Evolutionary conservation across 2,888 invertebrate genomes (phyloP), one percentile per base, ranked within the genome.

Genomic region (Oscheius sp.): DNA sequence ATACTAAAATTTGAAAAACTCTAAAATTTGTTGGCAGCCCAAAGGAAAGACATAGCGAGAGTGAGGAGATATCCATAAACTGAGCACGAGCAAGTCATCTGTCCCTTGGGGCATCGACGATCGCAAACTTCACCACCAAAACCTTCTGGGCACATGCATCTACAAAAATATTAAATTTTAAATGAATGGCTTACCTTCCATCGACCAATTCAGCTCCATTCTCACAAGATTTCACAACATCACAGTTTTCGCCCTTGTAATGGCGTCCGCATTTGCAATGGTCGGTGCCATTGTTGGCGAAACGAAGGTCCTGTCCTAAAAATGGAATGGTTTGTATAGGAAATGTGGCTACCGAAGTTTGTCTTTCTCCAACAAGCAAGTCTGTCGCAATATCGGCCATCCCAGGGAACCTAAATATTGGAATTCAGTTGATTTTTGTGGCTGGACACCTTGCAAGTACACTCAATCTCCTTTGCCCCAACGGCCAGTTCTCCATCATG

Each of bases 311-410:
- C 9, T 49, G 53, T 9, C 71, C 75, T 66, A 25, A 23, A 63
- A 7, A 21, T 3, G 5, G 35, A 6, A 12, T 29, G 2, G 7
- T 46, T 27, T 52, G 46, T 1, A 52, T 1, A 35, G n/a, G 9
- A 49, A 5, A 21, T 2, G 29, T 13, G 21, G 29, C 52, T 56
- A 66, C 63, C 74, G 63, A 61, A 63, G n/a, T 77, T 76, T 5
- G 85, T 84, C 76, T 84, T 84, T 56, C 87, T 72, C 84, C 84
- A 87, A 74, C 87, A 87, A 7, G 87, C 87, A 35, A 87, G 76
- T 59, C 87, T 76, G 16, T 87, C 85, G 59, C 87, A 87, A 69
- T 68, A 78, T 2, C 82, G 76, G 12, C 87, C 87, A 72, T 87
- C 87, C 87, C 87, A 87, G 27, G 86, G 86, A 12, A 76, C 82